phyloP scores from a whole-genome alignment of 2,797 vertebrate genomes.

The Trematomus bernacchii region DNA sequence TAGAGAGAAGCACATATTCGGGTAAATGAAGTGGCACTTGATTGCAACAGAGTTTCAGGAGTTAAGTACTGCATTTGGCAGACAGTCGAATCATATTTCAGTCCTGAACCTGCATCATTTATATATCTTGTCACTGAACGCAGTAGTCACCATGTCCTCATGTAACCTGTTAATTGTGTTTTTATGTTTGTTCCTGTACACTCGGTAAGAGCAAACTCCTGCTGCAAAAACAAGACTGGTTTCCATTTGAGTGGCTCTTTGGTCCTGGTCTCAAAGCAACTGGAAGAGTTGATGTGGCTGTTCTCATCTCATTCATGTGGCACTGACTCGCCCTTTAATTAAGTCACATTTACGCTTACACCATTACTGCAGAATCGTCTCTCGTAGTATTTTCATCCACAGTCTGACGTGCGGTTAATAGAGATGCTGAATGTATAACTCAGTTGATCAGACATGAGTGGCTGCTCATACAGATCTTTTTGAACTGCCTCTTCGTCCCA shows the following conservation, averaged over 20 bases:
- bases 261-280: slow-evolving; percentile 31
- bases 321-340: slow-evolving; percentile 24
- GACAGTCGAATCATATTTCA: background rate
- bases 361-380: slow-evolving; percentile 2
- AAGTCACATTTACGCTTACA: background rate
- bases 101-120: background rate
- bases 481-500: slow-evolving; percentile 23
- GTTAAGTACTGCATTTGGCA: background rate
- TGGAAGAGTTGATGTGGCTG: slow-evolving; percentile 19
- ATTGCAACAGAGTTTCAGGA: background rate
- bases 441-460: slow-evolving; percentile 4
- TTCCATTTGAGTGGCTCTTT: slow-evolving; percentile 8
- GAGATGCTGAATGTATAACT: slow-evolving; percentile 1
- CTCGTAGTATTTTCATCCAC: slow-evolving; percentile 10
- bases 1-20: background rate
- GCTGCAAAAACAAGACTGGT: background rate
- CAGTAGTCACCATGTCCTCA: slow-evolving; percentile 1
- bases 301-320: slow-evolving; percentile 32
- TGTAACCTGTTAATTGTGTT: background rate
- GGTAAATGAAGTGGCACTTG: background rate
- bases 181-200: background rate
- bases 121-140: background rate
- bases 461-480: slow-evolving; percentile 7
- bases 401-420: slow-evolving; percentile 1
- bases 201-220: background rate